phyloP scores from a whole-genome alignment of 37 sponge, comb jelly and placozoan species.

The Theonella swinhoei region DNA sequence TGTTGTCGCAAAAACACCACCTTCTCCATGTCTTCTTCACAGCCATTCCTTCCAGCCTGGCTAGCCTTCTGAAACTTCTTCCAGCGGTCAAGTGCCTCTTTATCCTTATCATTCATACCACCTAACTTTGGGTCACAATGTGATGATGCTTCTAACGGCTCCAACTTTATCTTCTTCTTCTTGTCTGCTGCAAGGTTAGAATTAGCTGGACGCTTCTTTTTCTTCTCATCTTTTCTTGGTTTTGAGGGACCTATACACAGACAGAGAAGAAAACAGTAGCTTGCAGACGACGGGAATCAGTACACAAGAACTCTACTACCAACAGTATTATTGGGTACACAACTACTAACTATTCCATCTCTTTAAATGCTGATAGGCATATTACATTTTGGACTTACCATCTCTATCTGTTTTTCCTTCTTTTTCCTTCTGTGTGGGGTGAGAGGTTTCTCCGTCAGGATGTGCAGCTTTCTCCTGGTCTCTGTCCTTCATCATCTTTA shows the following conservation, averaged over 20 bases:
- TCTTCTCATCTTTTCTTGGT: constrained; percentile 34
- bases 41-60: background rate
- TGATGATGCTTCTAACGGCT: background rate
- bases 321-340: background rate
- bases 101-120: constrained; percentile 27
- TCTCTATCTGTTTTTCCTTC: constrained; percentile 20
- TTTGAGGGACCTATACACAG: background rate
- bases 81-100: constrained; percentile 39
- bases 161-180: constrained; percentile 20
- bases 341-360: background rate
- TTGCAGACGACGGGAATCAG: too few relatives aligned
- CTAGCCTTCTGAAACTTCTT: constrained; percentile 38
- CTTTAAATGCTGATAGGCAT: background rate
- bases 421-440: background rate
- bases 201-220: constrained; percentile 10
- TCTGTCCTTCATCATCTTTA: constrained; percentile 58
- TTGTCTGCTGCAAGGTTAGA: background rate
- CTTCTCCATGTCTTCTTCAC: background rate
- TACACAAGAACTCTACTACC: background rate
- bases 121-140: background rate
- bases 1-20: constrained; percentile 38
- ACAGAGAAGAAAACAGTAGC: background rate
- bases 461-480: constrained; percentile 29
- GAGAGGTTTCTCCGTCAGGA: constrained; percentile 6
- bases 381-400: background rate